These are phyloP conservation scores for Oncopodura yosiiana DNA, from an alignment of 1,140 invertebrate species.

Conservation along the genomic window DNA sequence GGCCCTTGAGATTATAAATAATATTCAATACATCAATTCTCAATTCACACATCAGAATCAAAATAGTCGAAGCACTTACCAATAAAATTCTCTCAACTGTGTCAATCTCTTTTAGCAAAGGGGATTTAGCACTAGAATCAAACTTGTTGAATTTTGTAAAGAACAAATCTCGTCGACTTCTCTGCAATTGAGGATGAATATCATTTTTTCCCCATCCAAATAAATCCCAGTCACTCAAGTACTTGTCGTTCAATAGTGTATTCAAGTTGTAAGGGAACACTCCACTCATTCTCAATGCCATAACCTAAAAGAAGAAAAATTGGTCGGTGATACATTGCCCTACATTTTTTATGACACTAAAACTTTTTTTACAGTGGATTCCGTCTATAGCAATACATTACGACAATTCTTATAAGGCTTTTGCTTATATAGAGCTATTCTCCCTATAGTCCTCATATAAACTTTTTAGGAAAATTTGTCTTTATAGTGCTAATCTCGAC, in stretches of 20 bases:
- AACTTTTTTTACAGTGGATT: background rate
- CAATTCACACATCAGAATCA: background rate
- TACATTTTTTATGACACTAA: background rate
- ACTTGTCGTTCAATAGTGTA: slow-evolving; percentile 14
- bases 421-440: too few relatives aligned
- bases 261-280: slow-evolving; percentile 31
- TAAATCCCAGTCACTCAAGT: slow-evolving; percentile 2
- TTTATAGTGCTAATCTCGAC: too few relatives aligned
- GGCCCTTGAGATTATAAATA: slow-evolving; percentile 10
- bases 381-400: too few relatives aligned
- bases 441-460: too few relatives aligned
- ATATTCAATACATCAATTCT: background rate
- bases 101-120: slow-evolving; percentile 25
- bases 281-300: slow-evolving; percentile 25
- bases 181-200: too few relatives aligned
- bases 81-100: slow-evolving; percentile 27
- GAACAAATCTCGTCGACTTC: slow-evolving; percentile 18
- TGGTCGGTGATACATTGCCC: background rate
- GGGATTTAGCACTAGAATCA: background rate
- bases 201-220: slow-evolving; percentile 3
- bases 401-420: too few relatives aligned
- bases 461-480: too few relatives aligned
- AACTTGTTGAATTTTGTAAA: slow-evolving; percentile 17
- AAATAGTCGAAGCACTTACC: slow-evolving; percentile 9
- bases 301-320: slow-evolving; percentile 18